A percentile compares a stretch with the other conserved stretches of the same genome.
Conservation (phyloP, 2,113 vertebrate genomes). For the Leptodactylus fuscus region DNA sequence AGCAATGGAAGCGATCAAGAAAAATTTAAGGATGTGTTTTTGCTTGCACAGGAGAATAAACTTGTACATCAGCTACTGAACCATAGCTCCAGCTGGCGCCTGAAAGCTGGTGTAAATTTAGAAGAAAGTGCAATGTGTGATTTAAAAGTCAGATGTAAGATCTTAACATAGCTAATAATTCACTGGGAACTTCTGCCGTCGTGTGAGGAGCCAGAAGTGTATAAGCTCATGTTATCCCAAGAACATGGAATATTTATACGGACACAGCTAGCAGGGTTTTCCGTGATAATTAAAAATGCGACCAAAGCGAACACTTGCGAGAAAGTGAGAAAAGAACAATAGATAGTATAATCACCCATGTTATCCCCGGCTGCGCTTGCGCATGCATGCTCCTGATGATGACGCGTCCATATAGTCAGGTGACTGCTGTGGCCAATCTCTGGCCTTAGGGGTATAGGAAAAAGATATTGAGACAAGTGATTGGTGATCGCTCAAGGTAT, state of each 20-base stretch:
- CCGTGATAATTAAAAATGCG: too few relatives aligned
- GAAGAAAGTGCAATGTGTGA: conserved; percentile 10
- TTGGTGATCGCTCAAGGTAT: too few relatives aligned
- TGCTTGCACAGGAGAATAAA: conserved; percentile 14
- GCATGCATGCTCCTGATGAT: too few relatives aligned
- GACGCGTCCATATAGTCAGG: too few relatives aligned
- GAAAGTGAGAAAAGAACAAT: too few relatives aligned
- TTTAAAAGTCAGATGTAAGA: conserved; percentile 45
- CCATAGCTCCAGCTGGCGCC: conserved; percentile 30
- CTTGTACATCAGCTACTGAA: neutral
- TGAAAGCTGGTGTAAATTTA: conserved; percentile 21
- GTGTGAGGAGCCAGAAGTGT: neutral
- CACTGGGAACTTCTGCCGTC: conserved; percentile 15
- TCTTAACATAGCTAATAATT: conserved; percentile 5
- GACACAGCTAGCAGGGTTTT: too few relatives aligned
- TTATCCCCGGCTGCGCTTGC: too few relatives aligned
- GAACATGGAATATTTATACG: neutral
- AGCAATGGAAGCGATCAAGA: neutral
- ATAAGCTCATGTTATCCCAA: neutral
- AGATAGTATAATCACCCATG: too few relatives aligned
- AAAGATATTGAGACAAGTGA: too few relatives aligned
- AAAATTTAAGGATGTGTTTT: neutral
- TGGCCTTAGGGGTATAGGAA: too few relatives aligned
- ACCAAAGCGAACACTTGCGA: too few relatives aligned
- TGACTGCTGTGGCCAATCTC: too few relatives aligned